Evolutionary conservation across 2,888 invertebrate genomes (phyloP).

Genomic region (Phalera bucephala): DNA sequence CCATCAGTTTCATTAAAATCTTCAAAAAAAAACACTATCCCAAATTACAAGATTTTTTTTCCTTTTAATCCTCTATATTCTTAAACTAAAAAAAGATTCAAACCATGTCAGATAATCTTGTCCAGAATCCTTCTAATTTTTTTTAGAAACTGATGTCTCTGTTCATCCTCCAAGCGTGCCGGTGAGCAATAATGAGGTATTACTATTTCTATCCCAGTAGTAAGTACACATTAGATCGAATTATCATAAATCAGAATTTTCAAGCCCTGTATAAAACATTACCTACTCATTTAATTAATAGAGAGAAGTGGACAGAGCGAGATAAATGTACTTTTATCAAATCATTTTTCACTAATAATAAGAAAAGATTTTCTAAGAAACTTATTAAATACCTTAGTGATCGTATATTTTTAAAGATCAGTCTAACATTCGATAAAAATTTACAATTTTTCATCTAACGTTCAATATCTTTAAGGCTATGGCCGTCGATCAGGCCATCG

Average conservation of each 20-base stretch:
- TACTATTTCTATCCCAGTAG: conserved; percentile 45
- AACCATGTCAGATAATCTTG: too few relatives aligned
- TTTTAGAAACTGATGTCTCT: conserved; percentile 15
- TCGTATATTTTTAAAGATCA: conserved; percentile 79
- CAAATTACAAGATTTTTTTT: too few relatives aligned
- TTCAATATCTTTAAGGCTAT: conserved; percentile 61
- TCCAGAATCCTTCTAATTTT: too few relatives aligned
- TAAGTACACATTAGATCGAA: conserved; percentile 35
- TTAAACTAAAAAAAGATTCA: too few relatives aligned
- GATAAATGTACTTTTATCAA: conserved; percentile 47
- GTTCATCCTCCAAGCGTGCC: conserved; percentile 39
- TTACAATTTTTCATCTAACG: conserved; percentile 49
- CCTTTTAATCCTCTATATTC: too few relatives aligned
- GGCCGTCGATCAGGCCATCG: conserved; percentile 42
- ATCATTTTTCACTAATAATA: conserved; percentile 45
- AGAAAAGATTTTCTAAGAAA: conserved; percentile 63
- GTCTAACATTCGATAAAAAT: conserved; percentile 82
- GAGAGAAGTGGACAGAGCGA: conserved; percentile 71
- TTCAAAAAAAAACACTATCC: too few relatives aligned
- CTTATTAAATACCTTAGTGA: conserved; percentile 63
- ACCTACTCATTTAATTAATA: conserved; percentile 51
- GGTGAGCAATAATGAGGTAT: conserved; percentile 55
- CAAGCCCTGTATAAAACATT: conserved; percentile 66
- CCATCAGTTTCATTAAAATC: conserved; percentile 15
- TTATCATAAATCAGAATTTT: conserved; percentile 43